Evolutionary conservation across 2,888 invertebrate species (phyloP).

Genomic region (Drosophila barbarae): DNA sequence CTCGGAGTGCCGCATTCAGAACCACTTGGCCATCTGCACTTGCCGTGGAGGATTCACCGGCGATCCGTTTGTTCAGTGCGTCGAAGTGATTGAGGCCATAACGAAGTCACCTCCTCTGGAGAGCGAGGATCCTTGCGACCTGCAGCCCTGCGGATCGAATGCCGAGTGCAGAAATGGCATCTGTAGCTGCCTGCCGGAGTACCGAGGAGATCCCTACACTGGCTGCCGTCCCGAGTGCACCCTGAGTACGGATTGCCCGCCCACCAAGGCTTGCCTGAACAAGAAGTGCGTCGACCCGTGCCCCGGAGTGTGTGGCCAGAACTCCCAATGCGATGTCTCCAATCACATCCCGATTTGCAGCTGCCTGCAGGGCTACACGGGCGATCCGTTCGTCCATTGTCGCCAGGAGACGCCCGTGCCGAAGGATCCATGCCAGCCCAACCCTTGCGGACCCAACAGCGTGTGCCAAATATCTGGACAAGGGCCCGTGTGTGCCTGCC

Average conservation of each 20-base stretch:
- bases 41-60: slow-evolving; percentile 84
- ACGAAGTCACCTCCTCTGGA: slow-evolving; percentile 78
- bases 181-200: slow-evolving; percentile 89
- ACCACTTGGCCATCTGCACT: slow-evolving; percentile 85
- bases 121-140: slow-evolving; percentile 85
- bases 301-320: slow-evolving; percentile 89
- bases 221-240: slow-evolving; percentile 94
- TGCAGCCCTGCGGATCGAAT: slow-evolving; percentile 92
- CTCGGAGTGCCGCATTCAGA: slow-evolving; percentile 85
- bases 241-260: slow-evolving; percentile 89
- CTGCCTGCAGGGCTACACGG: slow-evolving; percentile 87
- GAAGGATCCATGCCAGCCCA: slow-evolving; percentile 80
- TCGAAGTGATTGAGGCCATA: slow-evolving; percentile 80
- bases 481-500: slow-evolving; percentile 88
- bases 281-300: slow-evolving; percentile 93
- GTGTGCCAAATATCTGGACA: slow-evolving; percentile 82
- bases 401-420: slow-evolving; percentile 79
- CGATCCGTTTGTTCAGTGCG: slow-evolving; percentile 84
- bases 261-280: slow-evolving; percentile 88
- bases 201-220: slow-evolving; percentile 91
- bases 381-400: slow-evolving; percentile 88
- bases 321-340: slow-evolving; percentile 89
- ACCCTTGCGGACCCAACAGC: slow-evolving; percentile 81
- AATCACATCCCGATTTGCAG: slow-evolving; percentile 91
- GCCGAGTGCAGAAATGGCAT: slow-evolving; percentile 90